Conservation (phyloP, 2,888 invertebrate species). For the Thereva unica region DNA sequence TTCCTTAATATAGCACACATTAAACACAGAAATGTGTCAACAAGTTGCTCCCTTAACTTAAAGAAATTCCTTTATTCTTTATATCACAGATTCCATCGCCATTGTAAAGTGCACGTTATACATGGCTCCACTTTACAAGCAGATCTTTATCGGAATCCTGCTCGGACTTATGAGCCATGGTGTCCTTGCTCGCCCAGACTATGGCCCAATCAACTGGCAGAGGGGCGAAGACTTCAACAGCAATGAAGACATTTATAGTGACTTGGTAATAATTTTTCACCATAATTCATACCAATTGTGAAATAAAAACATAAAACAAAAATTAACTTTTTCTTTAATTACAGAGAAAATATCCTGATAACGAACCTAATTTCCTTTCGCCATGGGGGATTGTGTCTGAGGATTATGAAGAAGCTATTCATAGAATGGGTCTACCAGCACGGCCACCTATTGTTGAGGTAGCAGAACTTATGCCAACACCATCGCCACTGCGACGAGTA, state of each 20-base stretch:
- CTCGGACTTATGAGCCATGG: slow-evolving; percentile 27
- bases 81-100: background rate
- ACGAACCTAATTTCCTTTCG: slow-evolving; percentile 47
- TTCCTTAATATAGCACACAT: too few species aligned
- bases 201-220: slow-evolving; percentile 6
- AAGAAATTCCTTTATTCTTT: too few species aligned
- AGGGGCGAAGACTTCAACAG: slow-evolving; percentile 22
- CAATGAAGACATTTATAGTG: slow-evolving; percentile 25
- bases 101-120: slow-evolving; percentile 9
- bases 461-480: slow-evolving; percentile 43
- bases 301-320: background rate
- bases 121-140: slow-evolving; percentile 32
- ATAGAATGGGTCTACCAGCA: too few species aligned
- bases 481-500: slow-evolving; percentile 47
- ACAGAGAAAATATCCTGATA: slow-evolving; percentile 47
- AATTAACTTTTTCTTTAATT: background rate
- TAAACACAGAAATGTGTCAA: too few species aligned
- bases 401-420: background rate
- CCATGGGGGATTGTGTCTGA: slow-evolving; percentile 48
- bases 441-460: background rate
- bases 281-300: background rate
- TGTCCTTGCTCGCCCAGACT: slow-evolving; percentile 21
- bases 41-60: too few species aligned
- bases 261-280: slow-evolving; percentile 13
- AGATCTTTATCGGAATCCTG: slow-evolving; percentile 30